Conservation (phyloP, 2,888 invertebrate genomes). For the Abrostola triplasia region DNA sequence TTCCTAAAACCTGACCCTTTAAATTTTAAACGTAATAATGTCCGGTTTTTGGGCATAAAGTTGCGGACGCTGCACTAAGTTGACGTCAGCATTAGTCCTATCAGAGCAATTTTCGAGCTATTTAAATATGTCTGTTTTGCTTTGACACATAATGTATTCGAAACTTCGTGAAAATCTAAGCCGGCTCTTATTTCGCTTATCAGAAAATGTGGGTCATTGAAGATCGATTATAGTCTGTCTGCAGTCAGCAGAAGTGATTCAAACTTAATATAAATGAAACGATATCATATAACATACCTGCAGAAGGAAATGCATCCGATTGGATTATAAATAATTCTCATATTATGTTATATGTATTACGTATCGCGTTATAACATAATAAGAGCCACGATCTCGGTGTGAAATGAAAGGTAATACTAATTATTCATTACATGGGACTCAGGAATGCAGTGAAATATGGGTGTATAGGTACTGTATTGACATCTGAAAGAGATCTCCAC, state of each 20-base stretch:
- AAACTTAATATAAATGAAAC: too few relatives aligned
- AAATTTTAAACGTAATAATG: constrained; percentile 19
- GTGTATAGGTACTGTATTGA: too few relatives aligned
- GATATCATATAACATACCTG: too few relatives aligned
- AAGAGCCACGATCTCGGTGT: too few relatives aligned
- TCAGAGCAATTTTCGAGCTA: constrained; percentile 25
- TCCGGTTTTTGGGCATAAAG: constrained; percentile 5
- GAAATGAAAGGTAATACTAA: too few relatives aligned
- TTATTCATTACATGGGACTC: too few relatives aligned
- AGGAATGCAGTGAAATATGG: too few relatives aligned
- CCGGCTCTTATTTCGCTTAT: constrained; percentile 23
- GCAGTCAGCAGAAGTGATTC: background rate
- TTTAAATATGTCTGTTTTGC: constrained; percentile 32
- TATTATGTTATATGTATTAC: too few relatives aligned
- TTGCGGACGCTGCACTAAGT: background rate
- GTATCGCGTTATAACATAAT: too few relatives aligned
- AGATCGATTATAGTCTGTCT: constrained; percentile 20
- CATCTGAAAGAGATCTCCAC: too few relatives aligned
- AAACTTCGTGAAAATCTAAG: constrained; percentile 19
- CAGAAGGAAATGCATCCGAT: too few relatives aligned
- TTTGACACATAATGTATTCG: constrained; percentile 26
- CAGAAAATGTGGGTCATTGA: constrained; percentile 15
- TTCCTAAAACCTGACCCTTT: constrained; percentile 12
- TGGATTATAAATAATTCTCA: too few relatives aligned
- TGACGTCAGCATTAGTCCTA: background rate